Conservation (phyloP, 2,113 vertebrate genomes). For the Mungos mungo region DNA sequence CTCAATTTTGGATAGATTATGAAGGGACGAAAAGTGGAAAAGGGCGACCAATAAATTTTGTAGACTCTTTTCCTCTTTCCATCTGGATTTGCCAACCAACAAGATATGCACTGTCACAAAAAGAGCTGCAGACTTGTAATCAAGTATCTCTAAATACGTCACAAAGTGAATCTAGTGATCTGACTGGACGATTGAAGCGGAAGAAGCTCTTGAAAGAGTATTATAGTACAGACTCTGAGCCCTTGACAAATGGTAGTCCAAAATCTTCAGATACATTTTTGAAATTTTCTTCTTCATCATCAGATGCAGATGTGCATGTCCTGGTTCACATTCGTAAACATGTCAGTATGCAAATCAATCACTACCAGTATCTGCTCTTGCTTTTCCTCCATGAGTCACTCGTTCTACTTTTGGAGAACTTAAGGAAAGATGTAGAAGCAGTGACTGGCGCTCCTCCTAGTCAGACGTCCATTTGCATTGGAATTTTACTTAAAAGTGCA, state of each 20-base stretch:
- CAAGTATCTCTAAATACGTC: conserved; percentile 81
- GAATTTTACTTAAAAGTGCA: conserved; percentile 93
- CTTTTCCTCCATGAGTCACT: conserved; percentile 94
- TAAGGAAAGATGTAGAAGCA: conserved; percentile 93
- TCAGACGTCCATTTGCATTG: conserved; percentile 89
- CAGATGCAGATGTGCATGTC: conserved; percentile 91
- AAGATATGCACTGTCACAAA: conserved; percentile 89
- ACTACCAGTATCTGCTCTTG: conserved; percentile 95
- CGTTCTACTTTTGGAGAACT: conserved; percentile 90
- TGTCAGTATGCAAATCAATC: conserved; percentile 95
- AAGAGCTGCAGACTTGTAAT: conserved; percentile 79
- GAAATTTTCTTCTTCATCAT: conserved; percentile 72
- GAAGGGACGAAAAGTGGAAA: conserved; percentile 92
- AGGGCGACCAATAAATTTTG: conserved; percentile 93
- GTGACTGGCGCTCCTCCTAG: conserved; percentile 87
- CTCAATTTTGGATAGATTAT: conserved; percentile 98
- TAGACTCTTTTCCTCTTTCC: conserved; percentile 96
- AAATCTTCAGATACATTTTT: conserved; percentile 84
- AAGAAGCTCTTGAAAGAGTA: conserved; percentile 95
- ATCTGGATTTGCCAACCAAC: conserved; percentile 95
- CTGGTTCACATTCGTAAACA: conserved; percentile 93
- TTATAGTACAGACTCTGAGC: conserved; percentile 88
- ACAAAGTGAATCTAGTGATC: conserved; percentile 90
- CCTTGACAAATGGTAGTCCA: conserved; percentile 84
- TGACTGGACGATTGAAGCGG: conserved; percentile 89